These are phyloP conservation scores for Planiliza haematocheilus DNA, from an alignment of 2,113 vertebrate species.

Conservation along the genomic window DNA sequence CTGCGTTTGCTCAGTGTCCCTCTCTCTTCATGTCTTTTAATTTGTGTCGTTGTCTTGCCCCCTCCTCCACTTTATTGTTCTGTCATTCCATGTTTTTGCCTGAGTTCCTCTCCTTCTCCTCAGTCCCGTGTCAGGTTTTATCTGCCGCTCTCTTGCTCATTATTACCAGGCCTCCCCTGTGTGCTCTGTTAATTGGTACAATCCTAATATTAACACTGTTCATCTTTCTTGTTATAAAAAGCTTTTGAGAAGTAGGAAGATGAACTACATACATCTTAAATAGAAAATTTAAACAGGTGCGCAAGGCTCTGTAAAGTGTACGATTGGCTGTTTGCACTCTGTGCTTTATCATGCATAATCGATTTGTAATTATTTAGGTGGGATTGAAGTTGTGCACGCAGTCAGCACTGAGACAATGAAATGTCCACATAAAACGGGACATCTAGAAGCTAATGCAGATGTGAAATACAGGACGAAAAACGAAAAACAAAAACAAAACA, in stretches of 20 bases:
- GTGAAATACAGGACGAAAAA: no score
- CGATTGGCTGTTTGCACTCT: not conserved
- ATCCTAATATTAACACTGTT: slow-evolving; percentile 75
- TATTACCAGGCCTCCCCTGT: slow-evolving; percentile 66
- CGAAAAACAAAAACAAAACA: not conserved
- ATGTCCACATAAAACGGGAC: not conserved
- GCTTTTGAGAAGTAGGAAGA: slow-evolving; percentile 47
- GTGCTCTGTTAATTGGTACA: slow-evolving; percentile 72
- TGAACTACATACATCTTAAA: slow-evolving; percentile 63
- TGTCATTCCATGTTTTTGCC: slow-evolving; percentile 36
- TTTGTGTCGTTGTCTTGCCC: no score
- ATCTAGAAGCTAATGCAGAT: not conserved
- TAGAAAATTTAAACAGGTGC: not conserved
- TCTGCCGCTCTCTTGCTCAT: slow-evolving; percentile 51
- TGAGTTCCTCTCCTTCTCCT: slow-evolving; percentile 44
- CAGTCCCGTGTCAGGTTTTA: slow-evolving; percentile 52
- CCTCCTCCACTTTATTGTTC: slow-evolving; percentile 27
- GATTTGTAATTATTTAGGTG: slow-evolving; percentile 1
- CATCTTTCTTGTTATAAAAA: slow-evolving; percentile 61
- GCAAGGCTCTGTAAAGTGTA: not conserved
- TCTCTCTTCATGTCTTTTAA: not conserved
- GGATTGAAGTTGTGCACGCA: not conserved
- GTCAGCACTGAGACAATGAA: not conserved
- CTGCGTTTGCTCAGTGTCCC: slow-evolving; percentile 22
- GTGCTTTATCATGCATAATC: not conserved